Evolutionary conservation across 2,888 invertebrate genomes (phyloP).

Genomic region (Carcina quercana): DNA sequence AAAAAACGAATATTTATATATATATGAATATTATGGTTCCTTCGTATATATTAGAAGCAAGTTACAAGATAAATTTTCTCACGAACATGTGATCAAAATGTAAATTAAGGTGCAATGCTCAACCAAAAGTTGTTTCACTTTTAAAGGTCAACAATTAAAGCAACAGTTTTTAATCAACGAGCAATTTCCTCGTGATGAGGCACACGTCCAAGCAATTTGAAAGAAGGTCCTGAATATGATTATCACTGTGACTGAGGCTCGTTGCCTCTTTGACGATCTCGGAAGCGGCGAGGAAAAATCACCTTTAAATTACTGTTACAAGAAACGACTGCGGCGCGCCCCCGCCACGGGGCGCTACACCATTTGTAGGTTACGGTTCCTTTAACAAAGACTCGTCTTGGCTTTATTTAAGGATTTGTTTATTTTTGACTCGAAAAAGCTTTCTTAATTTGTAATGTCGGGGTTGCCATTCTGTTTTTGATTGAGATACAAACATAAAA

Average conservation of each 20-base stretch:
- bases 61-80: too few relatives aligned
- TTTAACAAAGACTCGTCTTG: too few relatives aligned
- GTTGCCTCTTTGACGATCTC: constrained; percentile 33
- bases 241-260: constrained; percentile 34
- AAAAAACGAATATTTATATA: too few relatives aligned
- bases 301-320: constrained; percentile 33
- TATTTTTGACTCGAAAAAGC: not conserved
- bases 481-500: too few relatives aligned
- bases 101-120: too few relatives aligned
- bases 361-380: too few relatives aligned
- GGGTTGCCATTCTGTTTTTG: not conserved
- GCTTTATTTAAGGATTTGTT: too few relatives aligned
- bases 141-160: constrained; percentile 42
- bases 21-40: too few relatives aligned
- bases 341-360: too few relatives aligned
- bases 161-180: constrained; percentile 37
- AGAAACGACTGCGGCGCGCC: constrained; percentile 14
- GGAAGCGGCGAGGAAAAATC: constrained; percentile 37
- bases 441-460: not conserved
- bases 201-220: constrained; percentile 51
- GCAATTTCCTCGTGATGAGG: constrained; percentile 40
- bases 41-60: too few relatives aligned
- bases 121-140: too few relatives aligned
- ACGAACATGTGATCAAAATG: not conserved
- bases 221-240: constrained; percentile 47